Conservation (phyloP, 2,113 vertebrate species). For the Centropus unirufus region DNA sequence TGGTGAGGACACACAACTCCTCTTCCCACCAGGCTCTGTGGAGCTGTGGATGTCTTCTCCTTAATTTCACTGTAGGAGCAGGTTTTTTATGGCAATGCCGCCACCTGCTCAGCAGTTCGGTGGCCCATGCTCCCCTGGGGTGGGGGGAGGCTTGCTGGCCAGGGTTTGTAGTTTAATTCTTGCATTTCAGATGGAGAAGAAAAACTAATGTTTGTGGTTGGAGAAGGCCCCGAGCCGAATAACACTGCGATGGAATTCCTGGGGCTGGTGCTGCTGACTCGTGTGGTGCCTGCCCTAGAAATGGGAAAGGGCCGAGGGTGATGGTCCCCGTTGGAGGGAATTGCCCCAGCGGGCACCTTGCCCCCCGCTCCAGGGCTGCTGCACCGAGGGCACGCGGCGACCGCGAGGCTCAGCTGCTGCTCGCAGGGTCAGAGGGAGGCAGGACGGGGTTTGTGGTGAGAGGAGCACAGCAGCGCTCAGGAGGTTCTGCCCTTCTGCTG, state of each 20-base stretch:
- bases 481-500: too few relatives aligned
- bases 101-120: background rate
- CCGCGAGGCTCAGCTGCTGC: too few relatives aligned
- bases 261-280: background rate
- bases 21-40: accelerated
- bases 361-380: background rate
- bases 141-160: background rate
- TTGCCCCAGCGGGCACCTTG: too few relatives aligned
- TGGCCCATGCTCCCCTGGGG: background rate
- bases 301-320: background rate
- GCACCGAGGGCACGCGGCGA: too few relatives aligned
- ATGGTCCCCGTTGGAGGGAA: background rate
- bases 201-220: background rate
- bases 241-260: accelerated
- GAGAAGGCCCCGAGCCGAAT: background rate
- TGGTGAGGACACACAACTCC: background rate
- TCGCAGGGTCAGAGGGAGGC: too few relatives aligned
- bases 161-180: background rate
- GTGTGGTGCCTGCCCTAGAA: too few relatives aligned
- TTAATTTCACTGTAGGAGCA: background rate
- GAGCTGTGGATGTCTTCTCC: accelerated
- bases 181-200: background rate
- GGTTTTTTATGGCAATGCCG: background rate
- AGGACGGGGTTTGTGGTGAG: too few relatives aligned
- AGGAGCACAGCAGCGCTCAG: too few relatives aligned